These are phyloP conservation scores for Pogonocichla stellata DNA, from an alignment of 2,113 vertebrate genomes.

Conservation along the genomic window DNA sequence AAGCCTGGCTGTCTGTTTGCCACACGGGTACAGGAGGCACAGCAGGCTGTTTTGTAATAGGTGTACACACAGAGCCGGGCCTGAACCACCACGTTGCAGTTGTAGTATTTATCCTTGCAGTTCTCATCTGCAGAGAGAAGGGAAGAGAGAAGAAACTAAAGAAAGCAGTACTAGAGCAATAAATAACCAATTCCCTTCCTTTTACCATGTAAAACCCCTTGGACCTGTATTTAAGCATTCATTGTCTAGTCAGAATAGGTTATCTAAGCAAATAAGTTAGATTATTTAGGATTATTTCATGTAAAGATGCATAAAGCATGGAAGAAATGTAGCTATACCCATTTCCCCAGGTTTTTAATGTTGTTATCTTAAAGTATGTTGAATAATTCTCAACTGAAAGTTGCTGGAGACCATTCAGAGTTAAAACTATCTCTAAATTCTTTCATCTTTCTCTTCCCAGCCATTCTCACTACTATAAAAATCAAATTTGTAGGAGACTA, in stretches of 20 bases:
- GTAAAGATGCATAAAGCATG: background rate
- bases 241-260: background rate
- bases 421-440: background rate
- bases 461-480: background rate
- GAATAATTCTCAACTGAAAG: background rate
- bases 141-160: background rate
- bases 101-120: slow-evolving; percentile 93
- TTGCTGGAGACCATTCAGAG: background rate
- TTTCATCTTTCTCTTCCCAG: background rate
- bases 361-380: background rate
- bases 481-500: background rate
- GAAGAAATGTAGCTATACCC: background rate
- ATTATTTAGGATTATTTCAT: background rate
- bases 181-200: background rate
- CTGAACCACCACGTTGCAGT: slow-evolving; percentile 97
- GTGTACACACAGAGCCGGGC: slow-evolving; percentile 94
- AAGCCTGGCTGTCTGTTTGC: slow-evolving; percentile 75
- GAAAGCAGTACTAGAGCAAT: background rate
- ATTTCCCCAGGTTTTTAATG: background rate
- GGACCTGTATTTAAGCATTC: background rate
- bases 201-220: background rate
- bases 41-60: slow-evolving; percentile 92
- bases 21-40: slow-evolving; percentile 85
- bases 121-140: slow-evolving; percentile 82
- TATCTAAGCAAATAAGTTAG: background rate